These are phyloP conservation scores for Lemur catta DNA, from an alignment of 2,797 vertebrate species.

Conservation along the genomic window DNA sequence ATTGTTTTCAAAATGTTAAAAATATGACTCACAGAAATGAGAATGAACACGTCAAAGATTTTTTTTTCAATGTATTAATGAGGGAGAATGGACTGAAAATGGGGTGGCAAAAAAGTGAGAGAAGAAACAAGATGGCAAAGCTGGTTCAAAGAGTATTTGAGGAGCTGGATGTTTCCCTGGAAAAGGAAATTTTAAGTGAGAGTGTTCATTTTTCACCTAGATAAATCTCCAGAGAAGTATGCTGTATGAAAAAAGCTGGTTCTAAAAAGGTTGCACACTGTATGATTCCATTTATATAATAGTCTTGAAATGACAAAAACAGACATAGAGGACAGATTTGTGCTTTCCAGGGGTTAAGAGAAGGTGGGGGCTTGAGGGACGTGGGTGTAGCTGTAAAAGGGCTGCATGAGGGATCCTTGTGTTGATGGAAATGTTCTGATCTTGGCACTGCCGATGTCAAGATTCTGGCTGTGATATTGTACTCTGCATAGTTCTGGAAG, in stretches of 20 bases:
- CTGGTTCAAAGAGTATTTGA: neutral
- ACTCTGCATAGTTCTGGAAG: no score
- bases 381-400: neutral
- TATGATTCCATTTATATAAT: neutral
- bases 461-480: neutral
- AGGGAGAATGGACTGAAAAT: neutral
- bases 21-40: neutral
- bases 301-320: neutral
- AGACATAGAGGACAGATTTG: neutral
- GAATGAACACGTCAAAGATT: neutral
- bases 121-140: neutral
- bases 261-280: neutral
- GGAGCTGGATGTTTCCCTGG: neutral
- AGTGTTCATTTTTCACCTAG: neutral
- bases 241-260: neutral
- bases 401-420: neutral
- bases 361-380: neutral
- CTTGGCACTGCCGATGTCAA: neutral
- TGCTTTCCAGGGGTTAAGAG: neutral
- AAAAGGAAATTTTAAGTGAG: neutral
- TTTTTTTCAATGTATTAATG: neutral
- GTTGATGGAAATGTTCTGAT: neutral
- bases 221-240: neutral
- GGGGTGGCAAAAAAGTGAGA: no score
- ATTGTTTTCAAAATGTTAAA: constrained; percentile 17